Evolutionary conservation across 1,140 invertebrate genomes (phyloP).

Genomic region (Cherax destructor): DNA sequence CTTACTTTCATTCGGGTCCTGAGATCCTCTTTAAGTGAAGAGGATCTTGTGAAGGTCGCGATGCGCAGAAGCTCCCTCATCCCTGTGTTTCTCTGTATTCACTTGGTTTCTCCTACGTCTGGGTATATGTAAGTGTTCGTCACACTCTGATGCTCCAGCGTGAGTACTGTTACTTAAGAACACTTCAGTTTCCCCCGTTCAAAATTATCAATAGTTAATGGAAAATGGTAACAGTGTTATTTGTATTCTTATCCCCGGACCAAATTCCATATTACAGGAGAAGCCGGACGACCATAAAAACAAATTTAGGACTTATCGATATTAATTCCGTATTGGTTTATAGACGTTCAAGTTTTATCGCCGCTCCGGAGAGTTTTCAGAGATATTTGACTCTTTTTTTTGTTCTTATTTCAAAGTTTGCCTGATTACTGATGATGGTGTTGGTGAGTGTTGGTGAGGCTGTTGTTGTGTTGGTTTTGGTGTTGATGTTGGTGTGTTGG

Average conservation of each 20-base stretch:
- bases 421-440: background rate
- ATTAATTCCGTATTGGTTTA: slow-evolving; percentile 2
- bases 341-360: background rate
- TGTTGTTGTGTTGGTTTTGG: too few relatives aligned
- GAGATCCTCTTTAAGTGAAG: too few relatives aligned
- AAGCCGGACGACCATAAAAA: background rate
- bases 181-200: background rate
- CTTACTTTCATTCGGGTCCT: too few relatives aligned
- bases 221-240: background rate
- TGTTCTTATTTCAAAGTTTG: background rate
- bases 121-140: too few relatives aligned
- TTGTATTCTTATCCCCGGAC: background rate
- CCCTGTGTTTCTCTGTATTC: too few relatives aligned
- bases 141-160: too few relatives aligned
- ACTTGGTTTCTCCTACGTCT: too few relatives aligned
- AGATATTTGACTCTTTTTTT: slow-evolving; percentile 8
- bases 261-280: slow-evolving; percentile 7
- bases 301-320: slow-evolving; percentile 19
- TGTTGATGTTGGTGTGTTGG: background rate
- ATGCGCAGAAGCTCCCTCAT: too few relatives aligned
- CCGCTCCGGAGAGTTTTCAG: background rate
- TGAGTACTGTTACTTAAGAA: too few relatives aligned
- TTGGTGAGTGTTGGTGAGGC: background rate
- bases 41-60: too few relatives aligned
- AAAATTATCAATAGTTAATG: background rate